Percentiles rank a stretch among this genome's conserved stretches.
These are phyloP conservation scores for Synergus japonicus DNA, from an alignment of 2,888 invertebrate species.

Conservation along the genomic window DNA sequence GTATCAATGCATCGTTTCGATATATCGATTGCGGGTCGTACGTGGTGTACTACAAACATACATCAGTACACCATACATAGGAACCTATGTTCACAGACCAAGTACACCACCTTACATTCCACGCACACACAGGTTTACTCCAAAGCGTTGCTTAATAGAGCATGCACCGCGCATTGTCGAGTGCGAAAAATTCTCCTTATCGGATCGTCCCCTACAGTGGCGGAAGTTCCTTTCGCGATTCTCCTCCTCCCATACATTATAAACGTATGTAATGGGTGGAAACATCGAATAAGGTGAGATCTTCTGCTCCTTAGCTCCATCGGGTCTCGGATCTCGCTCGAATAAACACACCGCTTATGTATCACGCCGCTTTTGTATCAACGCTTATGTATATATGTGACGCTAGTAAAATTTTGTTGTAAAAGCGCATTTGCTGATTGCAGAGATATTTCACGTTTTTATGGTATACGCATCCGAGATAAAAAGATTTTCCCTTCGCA, in stretches of 20 bases:
- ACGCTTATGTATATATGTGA: neutral
- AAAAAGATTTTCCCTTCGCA: neutral
- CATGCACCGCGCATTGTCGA: slow-evolving; percentile 14
- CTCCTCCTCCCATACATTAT: slow-evolving; percentile 4
- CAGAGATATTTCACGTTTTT: neutral
- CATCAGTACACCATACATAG: neutral
- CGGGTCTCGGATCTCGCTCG: neutral
- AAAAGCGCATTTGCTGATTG: neutral
- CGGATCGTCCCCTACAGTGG: slow-evolving; percentile 23
- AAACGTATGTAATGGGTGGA: slow-evolving; percentile 1
- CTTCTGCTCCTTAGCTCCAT: slow-evolving; percentile 5
- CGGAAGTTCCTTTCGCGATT: slow-evolving; percentile 11
- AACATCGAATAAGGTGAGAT: slow-evolving; percentile 2
- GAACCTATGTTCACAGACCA: neutral
- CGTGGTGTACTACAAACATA: neutral
- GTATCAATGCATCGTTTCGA: neutral
- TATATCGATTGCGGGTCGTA: neutral
- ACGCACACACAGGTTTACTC: neutral
- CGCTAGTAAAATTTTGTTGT: neutral
- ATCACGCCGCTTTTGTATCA: neutral
- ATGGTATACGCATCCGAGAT: neutral
- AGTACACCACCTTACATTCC: neutral
- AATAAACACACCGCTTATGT: neutral
- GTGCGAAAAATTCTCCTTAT: slow-evolving; percentile 22
- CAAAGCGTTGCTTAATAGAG: slow-evolving; percentile 14